A percentile compares a stretch with the other conserved stretches of the same genome.
Conservation (phyloP, 2,113 vertebrate species). For the Myrmecobius fasciatus region DNA sequence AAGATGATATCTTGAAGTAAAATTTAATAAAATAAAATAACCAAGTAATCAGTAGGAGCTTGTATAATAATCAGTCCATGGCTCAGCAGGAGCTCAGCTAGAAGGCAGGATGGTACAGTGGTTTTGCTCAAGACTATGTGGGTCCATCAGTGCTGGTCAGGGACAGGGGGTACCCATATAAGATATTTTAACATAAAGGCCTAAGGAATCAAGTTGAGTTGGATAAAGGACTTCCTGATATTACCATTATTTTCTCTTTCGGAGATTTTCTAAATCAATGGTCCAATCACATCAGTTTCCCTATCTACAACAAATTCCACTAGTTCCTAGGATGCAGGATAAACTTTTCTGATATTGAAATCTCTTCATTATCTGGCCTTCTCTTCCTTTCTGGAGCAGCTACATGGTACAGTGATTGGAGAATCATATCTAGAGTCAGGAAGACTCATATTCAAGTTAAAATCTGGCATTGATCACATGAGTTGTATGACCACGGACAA, state of each 20-base stretch:
- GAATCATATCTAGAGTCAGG: too few relatives aligned
- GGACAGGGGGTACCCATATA: not conserved
- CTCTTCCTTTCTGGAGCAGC: not conserved
- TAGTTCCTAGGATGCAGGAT: not conserved
- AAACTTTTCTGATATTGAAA: not conserved
- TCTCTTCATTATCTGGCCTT: not conserved
- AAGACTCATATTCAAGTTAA: too few relatives aligned
- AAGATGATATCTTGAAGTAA: not conserved
- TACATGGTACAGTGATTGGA: too few relatives aligned
- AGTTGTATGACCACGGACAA: too few relatives aligned
- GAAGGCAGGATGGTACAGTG: not conserved
- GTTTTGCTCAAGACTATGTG: not conserved
- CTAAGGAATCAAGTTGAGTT: not conserved
- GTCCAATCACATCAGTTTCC: not conserved
- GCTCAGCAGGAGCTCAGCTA: not conserved
- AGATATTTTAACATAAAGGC: not conserved
- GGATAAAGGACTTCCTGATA: not conserved
- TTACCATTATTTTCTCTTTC: not conserved
- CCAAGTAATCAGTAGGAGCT: not conserved
- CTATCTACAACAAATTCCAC: not conserved
- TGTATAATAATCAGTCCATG: not conserved
- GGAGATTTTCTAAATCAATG: not conserved
- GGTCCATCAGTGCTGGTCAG: too few relatives aligned
- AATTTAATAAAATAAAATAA: not conserved
- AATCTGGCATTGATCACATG: too few relatives aligned